Evolutionary conservation across 2,797 vertebrate genomes (phyloP).

Genomic region (Spatula versicolor): DNA sequence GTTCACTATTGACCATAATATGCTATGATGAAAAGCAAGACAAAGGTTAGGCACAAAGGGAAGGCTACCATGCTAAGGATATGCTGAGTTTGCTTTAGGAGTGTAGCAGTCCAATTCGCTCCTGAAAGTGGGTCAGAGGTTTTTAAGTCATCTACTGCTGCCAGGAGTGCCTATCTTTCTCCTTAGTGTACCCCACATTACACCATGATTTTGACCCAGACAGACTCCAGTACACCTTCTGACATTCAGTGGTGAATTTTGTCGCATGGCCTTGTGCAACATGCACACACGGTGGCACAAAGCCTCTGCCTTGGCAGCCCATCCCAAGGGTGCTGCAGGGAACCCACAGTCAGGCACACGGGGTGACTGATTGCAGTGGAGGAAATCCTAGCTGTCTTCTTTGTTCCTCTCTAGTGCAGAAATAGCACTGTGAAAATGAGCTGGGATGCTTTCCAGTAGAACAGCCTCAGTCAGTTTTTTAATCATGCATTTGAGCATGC

Average conservation of each 20-base stretch:
- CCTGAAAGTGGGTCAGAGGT: not conserved
- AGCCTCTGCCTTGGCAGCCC: not conserved
- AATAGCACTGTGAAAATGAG: not conserved
- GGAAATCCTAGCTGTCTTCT: not conserved
- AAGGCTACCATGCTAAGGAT: not conserved
- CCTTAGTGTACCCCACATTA: not conserved
- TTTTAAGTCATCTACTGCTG: not conserved
- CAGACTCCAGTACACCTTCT: not conserved
- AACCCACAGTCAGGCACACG: not conserved
- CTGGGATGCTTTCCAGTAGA: not conserved
- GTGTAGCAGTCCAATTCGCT: not conserved
- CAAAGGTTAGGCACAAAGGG: not conserved
- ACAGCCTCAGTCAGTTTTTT: not conserved
- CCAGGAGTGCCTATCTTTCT: not conserved
- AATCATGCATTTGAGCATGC: not conserved
- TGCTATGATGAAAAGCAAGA: not conserved
- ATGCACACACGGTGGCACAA: not conserved
- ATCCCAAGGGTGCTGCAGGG: not conserved
- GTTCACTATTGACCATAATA: not conserved
- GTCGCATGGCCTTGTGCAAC: not conserved
- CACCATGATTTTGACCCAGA: not conserved
- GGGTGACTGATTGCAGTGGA: not conserved
- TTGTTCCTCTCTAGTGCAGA: not conserved
- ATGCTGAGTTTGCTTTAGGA: not conserved
- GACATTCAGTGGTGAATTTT: not conserved